Conservation (phyloP, 2,888 invertebrate genomes). For the Apeira syringaria region DNA sequence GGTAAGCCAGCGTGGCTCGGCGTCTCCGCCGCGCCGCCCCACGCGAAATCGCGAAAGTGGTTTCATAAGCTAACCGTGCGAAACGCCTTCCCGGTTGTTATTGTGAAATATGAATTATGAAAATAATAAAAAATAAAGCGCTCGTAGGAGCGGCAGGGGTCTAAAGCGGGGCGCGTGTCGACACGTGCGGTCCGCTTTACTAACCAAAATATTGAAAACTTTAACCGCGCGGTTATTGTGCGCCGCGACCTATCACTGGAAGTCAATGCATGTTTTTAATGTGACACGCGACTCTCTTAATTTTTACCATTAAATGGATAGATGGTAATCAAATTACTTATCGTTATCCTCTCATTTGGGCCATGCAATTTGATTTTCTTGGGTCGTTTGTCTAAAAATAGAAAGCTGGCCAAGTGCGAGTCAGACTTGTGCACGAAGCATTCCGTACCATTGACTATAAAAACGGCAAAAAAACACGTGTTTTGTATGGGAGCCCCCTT, state of each 20-base stretch:
- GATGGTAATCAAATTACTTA: constrained; percentile 60
- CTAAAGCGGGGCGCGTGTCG: constrained; percentile 74
- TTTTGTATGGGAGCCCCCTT: too few species aligned
- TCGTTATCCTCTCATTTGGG: constrained; percentile 24
- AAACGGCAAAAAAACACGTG: too few species aligned
- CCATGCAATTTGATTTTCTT: too few species aligned
- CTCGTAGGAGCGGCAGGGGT: constrained; percentile 59
- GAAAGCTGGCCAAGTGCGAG: too few species aligned
- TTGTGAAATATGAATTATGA: constrained; percentile 83
- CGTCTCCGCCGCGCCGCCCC: constrained; percentile 10
- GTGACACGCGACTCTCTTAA: constrained; percentile 73
- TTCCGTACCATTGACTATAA: too few species aligned
- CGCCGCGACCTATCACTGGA: constrained; percentile 6
- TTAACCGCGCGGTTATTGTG: constrained; percentile 58
- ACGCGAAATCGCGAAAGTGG: constrained; percentile 58
- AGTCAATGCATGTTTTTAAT: constrained; percentile 47
- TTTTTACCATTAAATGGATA: constrained; percentile 62
- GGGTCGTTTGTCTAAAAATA: too few species aligned
- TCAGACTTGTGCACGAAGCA: too few species aligned
- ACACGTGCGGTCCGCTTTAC: constrained; percentile 59
- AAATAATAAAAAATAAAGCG: constrained; percentile 81
- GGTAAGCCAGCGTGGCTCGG: constrained; percentile 56
- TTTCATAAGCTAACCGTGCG: constrained; percentile 81
- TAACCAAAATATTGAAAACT: constrained; percentile 79
- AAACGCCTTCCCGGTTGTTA: constrained; percentile 81